Evolutionary conservation across 2,888 invertebrate genomes (phyloP), one percentile per base, ranked within the genome.

Genomic region (Meghimatium bilineatum): DNA sequence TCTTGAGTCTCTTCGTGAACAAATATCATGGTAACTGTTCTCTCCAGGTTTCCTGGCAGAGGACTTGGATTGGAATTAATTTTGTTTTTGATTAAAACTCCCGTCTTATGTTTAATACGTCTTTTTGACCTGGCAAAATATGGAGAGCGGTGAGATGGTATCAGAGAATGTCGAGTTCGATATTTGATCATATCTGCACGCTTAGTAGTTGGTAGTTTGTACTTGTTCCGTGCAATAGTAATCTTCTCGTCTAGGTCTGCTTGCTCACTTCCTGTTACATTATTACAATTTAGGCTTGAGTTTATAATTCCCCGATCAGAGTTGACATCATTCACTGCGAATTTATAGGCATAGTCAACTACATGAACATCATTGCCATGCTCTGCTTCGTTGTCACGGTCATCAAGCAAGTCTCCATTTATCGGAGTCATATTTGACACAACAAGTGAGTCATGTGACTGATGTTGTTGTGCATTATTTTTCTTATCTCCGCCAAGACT

Each of bases 1-100:
- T 80, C 38, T 8, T 34, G 56, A 23, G 12, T 17, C 20, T 56
- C 17, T 3, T 80, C 80, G 26, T 80, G 71, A 56, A 80, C 71
- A 34, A 80, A 80, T 23, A 80, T 71, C 80, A 80, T 80, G 29
- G 80, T 80, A 3, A 80, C 80, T 8, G 32, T 80, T 71, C 80
- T 69, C 36, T 80, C 80, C 32, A 80, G 71, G 12, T 32, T 71
- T 56, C 69, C 80, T 6, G 71, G 26, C 14, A n/a, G 32, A 23
- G 52, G 26, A 12, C n/a, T 34, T 0, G 49, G 26, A 44, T 36
- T 52, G 10, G 8, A 14, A 8, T 10, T 26, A 1, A 17, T 34
- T 10, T 36, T 29, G 14, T 52, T 71, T 52, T 52, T 26, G 2
- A 32, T 34, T 29, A 34, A 26, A 26, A 26, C 26, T 5, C 29